These are phyloP conservation scores for Acronicta leporina DNA, from an alignment of 2,888 invertebrate genomes.

Conservation along the genomic window DNA sequence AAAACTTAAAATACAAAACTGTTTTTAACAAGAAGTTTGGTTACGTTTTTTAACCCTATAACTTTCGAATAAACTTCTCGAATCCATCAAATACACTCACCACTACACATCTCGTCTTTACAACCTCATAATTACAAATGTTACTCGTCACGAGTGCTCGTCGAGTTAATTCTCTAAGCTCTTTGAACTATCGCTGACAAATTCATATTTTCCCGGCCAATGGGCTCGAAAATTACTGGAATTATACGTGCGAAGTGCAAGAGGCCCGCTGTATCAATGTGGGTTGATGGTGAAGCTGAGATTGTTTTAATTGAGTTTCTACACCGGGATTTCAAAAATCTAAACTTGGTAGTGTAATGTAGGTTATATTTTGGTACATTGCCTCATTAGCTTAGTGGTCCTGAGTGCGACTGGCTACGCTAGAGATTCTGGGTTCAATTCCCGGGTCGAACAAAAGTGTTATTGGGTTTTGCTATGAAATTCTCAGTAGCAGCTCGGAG, in stretches of 20 bases:
- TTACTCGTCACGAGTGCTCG: conserved; percentile 46
- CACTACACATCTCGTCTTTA: conserved; percentile 10
- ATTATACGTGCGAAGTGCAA: conserved; percentile 71
- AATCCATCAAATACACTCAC: neutral
- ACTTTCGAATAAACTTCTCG: too few relatives aligned
- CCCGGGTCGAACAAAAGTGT: too few relatives aligned
- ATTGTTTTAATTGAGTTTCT: conserved; percentile 45
- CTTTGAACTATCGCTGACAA: conserved; percentile 74
- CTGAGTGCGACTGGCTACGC: too few relatives aligned
- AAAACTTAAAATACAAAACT: too few relatives aligned
- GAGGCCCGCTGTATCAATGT: conserved; percentile 16
- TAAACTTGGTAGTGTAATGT: too few relatives aligned
- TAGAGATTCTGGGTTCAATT: too few relatives aligned
- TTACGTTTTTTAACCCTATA: too few relatives aligned
- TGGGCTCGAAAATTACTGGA: conserved; percentile 77
- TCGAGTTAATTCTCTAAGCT: conserved; percentile 72
- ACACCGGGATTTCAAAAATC: neutral
- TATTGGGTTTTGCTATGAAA: too few relatives aligned
- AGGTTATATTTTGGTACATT: too few relatives aligned
- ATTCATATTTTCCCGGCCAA: conserved; percentile 79
- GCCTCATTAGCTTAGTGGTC: too few relatives aligned
- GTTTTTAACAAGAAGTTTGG: too few relatives aligned
- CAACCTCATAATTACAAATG: conserved; percentile 49
- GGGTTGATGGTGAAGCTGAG: conserved; percentile 10
- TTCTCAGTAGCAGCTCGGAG: too few relatives aligned